These are phyloP conservation scores for Agapornis roseicollis DNA, from an alignment of 2,113 vertebrate species.

Conservation along the genomic window DNA sequence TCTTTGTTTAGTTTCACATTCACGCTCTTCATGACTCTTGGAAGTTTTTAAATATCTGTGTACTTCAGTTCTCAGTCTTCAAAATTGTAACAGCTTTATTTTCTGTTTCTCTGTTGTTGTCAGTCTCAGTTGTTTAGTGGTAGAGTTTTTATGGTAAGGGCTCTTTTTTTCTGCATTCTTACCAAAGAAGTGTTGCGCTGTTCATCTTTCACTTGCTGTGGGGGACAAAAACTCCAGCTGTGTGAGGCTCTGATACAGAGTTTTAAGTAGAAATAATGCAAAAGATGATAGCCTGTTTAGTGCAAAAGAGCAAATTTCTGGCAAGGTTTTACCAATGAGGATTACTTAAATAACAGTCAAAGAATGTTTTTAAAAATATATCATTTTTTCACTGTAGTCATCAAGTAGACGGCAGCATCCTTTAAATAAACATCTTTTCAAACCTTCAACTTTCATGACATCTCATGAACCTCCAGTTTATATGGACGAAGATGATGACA, in stretches of 20 bases:
- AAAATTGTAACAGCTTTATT: neutral
- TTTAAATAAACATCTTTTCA: constrained; percentile 98
- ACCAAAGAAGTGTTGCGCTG: neutral
- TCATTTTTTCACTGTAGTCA: constrained; percentile 76
- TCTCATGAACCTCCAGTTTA: constrained; percentile 97
- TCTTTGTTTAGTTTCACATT: neutral
- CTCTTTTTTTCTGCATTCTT: neutral
- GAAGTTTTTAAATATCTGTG: neutral
- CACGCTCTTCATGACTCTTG: neutral
- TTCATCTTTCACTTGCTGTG: neutral
- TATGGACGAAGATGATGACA: constrained; percentile 98
- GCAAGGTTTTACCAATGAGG: neutral
- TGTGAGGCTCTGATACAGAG: neutral
- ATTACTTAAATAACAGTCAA: neutral
- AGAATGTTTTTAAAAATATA: constrained; percentile 31
- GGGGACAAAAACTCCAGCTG: neutral
- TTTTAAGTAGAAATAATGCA: neutral
- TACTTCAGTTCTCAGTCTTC: neutral
- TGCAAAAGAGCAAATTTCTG: neutral
- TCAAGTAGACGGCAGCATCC: constrained; percentile 95
- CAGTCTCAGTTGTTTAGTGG: neutral
- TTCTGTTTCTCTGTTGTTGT: neutral
- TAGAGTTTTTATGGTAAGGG: neutral
- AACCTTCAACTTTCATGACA: constrained; percentile 97
- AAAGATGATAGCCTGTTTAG: neutral